These are phyloP conservation scores for Erebia ligea DNA, from an alignment of 2,888 invertebrate species.

Conservation along the genomic window DNA sequence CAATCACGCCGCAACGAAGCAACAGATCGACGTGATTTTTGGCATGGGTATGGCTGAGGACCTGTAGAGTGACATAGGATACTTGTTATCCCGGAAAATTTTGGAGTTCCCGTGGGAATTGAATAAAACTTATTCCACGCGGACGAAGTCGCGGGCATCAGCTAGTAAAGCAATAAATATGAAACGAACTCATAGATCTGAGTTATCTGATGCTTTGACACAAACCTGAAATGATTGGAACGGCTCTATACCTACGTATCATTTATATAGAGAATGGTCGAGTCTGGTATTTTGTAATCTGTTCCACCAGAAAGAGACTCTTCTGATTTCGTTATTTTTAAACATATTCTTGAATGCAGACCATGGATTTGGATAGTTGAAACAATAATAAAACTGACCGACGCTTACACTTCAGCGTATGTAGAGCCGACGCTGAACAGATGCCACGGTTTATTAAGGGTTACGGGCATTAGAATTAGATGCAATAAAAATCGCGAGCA, in stretches of 20 bases:
- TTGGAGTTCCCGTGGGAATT: no score
- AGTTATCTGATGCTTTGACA: no score
- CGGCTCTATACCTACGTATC: background rate
- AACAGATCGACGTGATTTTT: no score
- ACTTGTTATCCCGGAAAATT: no score
- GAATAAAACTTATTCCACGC: no score
- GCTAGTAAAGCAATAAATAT: no score
- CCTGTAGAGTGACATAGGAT: no score
- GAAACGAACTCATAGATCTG: no score
- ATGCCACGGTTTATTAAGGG: constrained; percentile 50
- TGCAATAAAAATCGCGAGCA: constrained; percentile 53
- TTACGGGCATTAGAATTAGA: constrained; percentile 61
- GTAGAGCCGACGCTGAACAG: constrained; percentile 41
- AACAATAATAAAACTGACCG: constrained; percentile 16
- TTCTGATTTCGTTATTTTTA: background rate
- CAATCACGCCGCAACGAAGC: no score
- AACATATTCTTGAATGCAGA: background rate
- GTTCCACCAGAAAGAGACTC: background rate
- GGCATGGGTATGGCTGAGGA: no score
- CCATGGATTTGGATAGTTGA: background rate
- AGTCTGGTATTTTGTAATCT: background rate
- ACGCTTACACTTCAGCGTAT: constrained; percentile 30
- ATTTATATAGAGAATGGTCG: background rate
- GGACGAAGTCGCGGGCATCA: no score
- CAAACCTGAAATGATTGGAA: background rate